Evolutionary conservation across 1,140 invertebrate species (phyloP), one percentile per base, ranked within the genome.

Genomic region (Condylostylus longicornis): DNA sequence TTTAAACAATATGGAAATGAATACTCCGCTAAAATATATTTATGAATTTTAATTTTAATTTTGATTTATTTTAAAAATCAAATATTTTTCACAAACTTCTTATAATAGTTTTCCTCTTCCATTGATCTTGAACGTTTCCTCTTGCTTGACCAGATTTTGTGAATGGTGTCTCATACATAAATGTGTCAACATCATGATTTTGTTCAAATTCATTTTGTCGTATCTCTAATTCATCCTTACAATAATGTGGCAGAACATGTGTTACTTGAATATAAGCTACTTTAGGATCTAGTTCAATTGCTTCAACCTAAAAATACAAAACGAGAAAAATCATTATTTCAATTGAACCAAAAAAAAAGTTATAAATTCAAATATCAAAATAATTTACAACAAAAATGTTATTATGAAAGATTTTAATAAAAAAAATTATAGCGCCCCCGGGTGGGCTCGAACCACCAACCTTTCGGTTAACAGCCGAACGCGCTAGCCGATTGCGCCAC

Each of bases 151-250:
- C 84, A 38, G 82, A 78, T 51, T 79, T 73, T 1, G 87, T 91
- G 56, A 93, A 94, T 1, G 88, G 88, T 10, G 85, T 91, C 61
- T 94, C 87, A 61, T 82, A 93, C 74, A 91, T 85, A 51, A 94
- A 94, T 31, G 72, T 72, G 33, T 69, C 70, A 14, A 93, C 74
- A 57, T 93, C 85, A 53, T 93, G 86, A 56, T 80, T 87, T 27
- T 80, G 72, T 49, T 89, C 83, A 60, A 87, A 89, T 40, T 87
- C 81, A 20, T 80, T 86, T 18, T 69, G 63, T 36, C 76, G 60
- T 21, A 68, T 61, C 46, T 74, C 71, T 7, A 77, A 54, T 46
- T 81, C 76, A 15, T 62, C 62, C 46, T 81, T 77, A 37, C 76
- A 75, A 50, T 80, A 81, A 61, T 83, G 84, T 4, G 83, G 81